Conservation (phyloP, 2,888 invertebrate genomes). For the Mesodorylaimus sp. region DNA sequence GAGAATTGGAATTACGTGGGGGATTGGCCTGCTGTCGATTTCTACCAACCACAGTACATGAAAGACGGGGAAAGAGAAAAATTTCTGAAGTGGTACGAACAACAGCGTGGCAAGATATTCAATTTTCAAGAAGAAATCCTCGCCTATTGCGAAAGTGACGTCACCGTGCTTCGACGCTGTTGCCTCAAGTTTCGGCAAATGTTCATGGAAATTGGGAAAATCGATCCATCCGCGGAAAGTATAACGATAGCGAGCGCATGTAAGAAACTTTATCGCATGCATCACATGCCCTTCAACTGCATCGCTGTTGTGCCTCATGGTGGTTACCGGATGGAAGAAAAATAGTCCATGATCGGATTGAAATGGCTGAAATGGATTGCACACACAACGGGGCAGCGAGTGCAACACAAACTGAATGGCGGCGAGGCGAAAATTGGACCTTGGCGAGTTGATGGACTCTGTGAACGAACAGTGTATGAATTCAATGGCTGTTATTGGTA, state of each 20-base stretch:
- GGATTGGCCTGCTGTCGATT: no score
- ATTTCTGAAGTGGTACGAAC: no score
- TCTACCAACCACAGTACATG: no score
- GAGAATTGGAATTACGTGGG: no score
- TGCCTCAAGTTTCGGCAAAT: conserved; percentile 11
- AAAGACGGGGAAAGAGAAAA: no score
- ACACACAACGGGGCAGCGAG: conserved; percentile 1
- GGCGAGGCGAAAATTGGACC: conserved; percentile 13
- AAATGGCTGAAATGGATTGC: conserved; percentile 14
- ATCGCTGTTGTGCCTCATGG: conserved; percentile 13
- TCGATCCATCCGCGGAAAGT: conserved; percentile 12
- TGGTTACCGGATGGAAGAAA: conserved; percentile 11
- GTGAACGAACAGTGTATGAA: conserved; percentile 11
- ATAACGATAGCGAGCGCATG: conserved; percentile 15
- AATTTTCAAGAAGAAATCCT: conserved; percentile 15
- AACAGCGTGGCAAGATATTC: conserved; percentile 11
- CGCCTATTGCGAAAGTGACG: conserved; percentile 15
- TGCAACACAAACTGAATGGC: conserved; percentile 7
- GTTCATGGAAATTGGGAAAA: background rate
- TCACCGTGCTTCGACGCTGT: conserved; percentile 10
- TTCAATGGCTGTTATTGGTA: conserved; percentile 15
- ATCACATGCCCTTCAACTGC: conserved; percentile 9
- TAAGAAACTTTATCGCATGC: conserved; percentile 10
- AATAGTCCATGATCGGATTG: conserved; percentile 9
- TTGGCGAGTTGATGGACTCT: conserved; percentile 14